These are phyloP conservation scores for Sesia apiformis DNA, from an alignment of 2,888 invertebrate species.

Conservation along the genomic window DNA sequence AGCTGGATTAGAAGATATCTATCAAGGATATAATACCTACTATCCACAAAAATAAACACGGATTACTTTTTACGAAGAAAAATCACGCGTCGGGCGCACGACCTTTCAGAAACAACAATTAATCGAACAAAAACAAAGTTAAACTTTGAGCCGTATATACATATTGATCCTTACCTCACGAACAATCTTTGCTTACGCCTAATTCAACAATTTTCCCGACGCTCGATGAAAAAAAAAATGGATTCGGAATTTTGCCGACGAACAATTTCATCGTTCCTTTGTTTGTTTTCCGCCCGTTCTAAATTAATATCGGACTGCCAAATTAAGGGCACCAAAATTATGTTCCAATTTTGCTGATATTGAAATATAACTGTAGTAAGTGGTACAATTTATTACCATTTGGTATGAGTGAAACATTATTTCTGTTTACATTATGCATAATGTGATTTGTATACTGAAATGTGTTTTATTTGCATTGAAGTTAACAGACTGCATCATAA, in stretches of 20 bases:
- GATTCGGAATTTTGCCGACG: slow-evolving; percentile 21
- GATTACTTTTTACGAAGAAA: background rate
- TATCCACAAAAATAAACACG: too few species aligned
- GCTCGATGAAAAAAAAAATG: slow-evolving; percentile 20
- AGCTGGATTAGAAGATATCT: too few species aligned
- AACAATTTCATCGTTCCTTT: slow-evolving; percentile 26
- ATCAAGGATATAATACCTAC: too few species aligned
- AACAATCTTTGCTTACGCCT: slow-evolving; percentile 40
- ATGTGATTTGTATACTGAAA: too few species aligned
- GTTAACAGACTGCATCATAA: too few species aligned
- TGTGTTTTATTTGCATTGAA: too few species aligned
- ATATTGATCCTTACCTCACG: slow-evolving; percentile 15
- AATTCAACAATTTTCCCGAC: slow-evolving; percentile 37
- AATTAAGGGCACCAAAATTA: slow-evolving; percentile 32
- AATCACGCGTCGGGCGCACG: background rate
- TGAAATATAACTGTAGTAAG: slow-evolving; percentile 6
- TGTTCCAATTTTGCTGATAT: slow-evolving; percentile 23
- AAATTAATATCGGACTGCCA: slow-evolving; percentile 40
- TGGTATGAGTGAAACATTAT: background rate
- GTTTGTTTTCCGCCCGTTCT: slow-evolving; percentile 30
- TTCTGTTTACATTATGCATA: background rate
- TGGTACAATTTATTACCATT: background rate
- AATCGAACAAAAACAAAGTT: slow-evolving; percentile 21
- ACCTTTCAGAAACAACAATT: background rate
- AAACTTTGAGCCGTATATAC: slow-evolving; percentile 18